phyloP scores from a whole-genome alignment of 2,888 invertebrate genomes.

The Agrotis puta region DNA sequence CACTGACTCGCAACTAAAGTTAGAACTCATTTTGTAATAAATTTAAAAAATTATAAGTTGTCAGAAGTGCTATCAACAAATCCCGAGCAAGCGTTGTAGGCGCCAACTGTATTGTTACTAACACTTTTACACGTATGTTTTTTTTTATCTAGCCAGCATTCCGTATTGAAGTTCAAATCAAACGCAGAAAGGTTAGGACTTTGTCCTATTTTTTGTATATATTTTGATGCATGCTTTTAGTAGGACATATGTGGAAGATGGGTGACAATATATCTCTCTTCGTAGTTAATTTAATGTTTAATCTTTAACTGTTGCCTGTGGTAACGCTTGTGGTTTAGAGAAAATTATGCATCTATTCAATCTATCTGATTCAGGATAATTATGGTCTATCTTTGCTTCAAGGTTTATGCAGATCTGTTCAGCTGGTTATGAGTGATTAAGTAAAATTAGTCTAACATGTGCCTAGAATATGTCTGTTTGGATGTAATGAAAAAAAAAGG shows the following conservation, averaged over 20 bases:
- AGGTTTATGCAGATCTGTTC: not conserved
- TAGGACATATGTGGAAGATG: slow-evolving; percentile 15
- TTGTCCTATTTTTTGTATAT: slow-evolving; percentile 38
- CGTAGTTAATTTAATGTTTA: not conserved
- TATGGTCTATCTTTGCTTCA: not conserved
- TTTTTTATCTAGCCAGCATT: slow-evolving; percentile 64
- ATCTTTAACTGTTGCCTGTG: not conserved
- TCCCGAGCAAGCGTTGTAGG: slow-evolving; percentile 31
- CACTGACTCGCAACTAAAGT: not conserved
- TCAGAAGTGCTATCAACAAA: not conserved
- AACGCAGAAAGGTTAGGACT: slow-evolving; percentile 55
- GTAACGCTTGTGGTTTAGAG: not conserved
- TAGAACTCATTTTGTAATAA: not conserved
- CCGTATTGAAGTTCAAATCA: slow-evolving; percentile 49
- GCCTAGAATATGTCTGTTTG: not conserved
- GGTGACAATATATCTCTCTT: not conserved
- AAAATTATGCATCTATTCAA: slow-evolving; percentile 1
- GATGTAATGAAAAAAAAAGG: not conserved
- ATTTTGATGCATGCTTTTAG: slow-evolving; percentile 42
- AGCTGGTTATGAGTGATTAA: not conserved
- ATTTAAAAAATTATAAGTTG: no score
- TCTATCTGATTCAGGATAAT: not conserved
- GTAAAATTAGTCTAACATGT: not conserved
- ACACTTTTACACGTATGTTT: slow-evolving; percentile 53
- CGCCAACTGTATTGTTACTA: slow-evolving; percentile 39